Evolutionary conservation across 2,113 vertebrate genomes (phyloP).

Genomic region (Festucalex cinctus): DNA sequence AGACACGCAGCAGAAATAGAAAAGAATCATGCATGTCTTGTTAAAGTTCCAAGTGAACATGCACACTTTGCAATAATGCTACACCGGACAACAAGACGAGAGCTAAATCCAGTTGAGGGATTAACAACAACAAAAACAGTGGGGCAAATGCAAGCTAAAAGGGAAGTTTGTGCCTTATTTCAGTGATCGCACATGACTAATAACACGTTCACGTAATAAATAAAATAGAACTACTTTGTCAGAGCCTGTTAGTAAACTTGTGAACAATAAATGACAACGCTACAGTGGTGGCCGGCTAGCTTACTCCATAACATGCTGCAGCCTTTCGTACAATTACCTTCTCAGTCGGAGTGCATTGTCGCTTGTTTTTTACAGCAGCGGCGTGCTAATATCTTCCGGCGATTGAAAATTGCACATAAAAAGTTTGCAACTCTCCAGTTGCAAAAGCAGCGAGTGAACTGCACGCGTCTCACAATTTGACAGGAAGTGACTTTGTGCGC

Average conservation of each 20-base stretch:
- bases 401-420: conserved; percentile 37
- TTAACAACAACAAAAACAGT: conserved; percentile 52
- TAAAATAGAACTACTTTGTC: not conserved
- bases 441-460: conserved; percentile 59
- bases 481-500: conserved; percentile 63
- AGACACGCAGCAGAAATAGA: not conserved
- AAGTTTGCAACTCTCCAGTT: conserved; percentile 73
- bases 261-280: conserved; percentile 59
- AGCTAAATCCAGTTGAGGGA: conserved; percentile 18
- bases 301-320: conserved; percentile 53
- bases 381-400: not conserved
- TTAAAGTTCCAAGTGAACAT: conserved; percentile 1
- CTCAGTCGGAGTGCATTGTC: conserved; percentile 49
- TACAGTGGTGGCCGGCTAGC: conserved; percentile 53
- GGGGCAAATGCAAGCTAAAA: conserved; percentile 33
- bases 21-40: not conserved
- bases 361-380: conserved; percentile 7
- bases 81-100: conserved; percentile 21
- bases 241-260: conserved; percentile 28
- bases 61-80: not conserved
- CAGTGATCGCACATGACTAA: conserved; percentile 12
- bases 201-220: not conserved
- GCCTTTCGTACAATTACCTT: conserved; percentile 50
- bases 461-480: conserved; percentile 71
- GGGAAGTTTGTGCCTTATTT: conserved; percentile 41